Conservation (phyloP, 2,888 invertebrate genomes). For the Oxycera nigricornis region DNA sequence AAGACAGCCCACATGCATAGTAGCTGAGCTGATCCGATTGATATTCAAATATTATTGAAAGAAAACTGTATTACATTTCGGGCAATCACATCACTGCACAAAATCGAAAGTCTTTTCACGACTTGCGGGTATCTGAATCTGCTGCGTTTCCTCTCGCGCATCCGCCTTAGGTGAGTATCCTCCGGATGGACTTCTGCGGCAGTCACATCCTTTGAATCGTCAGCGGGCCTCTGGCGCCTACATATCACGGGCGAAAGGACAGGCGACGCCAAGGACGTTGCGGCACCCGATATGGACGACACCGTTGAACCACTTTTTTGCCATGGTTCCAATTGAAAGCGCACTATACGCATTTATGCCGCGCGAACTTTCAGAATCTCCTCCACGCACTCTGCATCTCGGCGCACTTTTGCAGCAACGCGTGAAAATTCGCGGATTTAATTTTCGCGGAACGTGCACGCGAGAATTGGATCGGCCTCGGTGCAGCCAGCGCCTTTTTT, state of each 20-base stretch:
- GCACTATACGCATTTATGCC: slow-evolving; percentile 59
- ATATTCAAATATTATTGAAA: background rate
- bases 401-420: background rate
- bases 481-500: slow-evolving; percentile 1
- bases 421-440: background rate
- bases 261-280: slow-evolving; percentile 56
- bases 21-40: background rate
- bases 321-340: slow-evolving; percentile 62
- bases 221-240: slow-evolving; percentile 58
- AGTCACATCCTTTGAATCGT: slow-evolving; percentile 55
- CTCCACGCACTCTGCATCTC: background rate
- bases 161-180: slow-evolving; percentile 48
- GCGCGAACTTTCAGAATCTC: background rate
- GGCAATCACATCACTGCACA: slow-evolving; percentile 67
- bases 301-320: slow-evolving; percentile 58
- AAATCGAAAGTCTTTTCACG: slow-evolving; percentile 63
- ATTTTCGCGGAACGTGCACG: background rate
- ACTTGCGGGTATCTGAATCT: slow-evolving; percentile 60
- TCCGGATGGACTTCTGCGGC: slow-evolving; percentile 40
- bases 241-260: slow-evolving; percentile 57
- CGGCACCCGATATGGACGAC: slow-evolving; percentile 56
- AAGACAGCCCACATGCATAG: too few species aligned
- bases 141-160: slow-evolving; percentile 55
- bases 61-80: slow-evolving; percentile 63
- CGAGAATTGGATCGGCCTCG: background rate